phyloP scores from a whole-genome alignment of 2,888 invertebrate genomes.

The Megalurothrips usitatus region DNA sequence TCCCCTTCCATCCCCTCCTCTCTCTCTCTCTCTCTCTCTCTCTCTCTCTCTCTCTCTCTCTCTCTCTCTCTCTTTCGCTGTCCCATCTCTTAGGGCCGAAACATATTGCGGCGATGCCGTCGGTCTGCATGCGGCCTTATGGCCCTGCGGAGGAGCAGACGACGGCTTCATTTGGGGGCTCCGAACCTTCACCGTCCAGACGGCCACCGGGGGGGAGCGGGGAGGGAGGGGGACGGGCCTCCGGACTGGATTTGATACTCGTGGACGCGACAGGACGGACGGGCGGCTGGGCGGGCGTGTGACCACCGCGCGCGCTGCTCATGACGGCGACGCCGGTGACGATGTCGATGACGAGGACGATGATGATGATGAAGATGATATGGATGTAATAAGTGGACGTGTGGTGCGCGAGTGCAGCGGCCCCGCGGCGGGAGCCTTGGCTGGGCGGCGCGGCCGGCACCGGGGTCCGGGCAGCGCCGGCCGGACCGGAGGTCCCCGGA shows the following conservation, averaged over 20 bases:
- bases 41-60: too few relatives aligned
- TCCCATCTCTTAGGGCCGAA: neutral
- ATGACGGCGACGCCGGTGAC: neutral
- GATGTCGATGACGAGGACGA: neutral
- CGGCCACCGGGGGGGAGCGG: neutral
- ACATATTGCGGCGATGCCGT: slow-evolving; percentile 2
- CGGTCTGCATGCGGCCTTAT: neutral
- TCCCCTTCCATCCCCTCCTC: too few relatives aligned
- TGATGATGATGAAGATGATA: slow-evolving; percentile 16
- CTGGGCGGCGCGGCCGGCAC: neutral
- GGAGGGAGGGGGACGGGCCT: neutral
- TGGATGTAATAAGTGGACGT: neutral
- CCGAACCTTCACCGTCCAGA: neutral
- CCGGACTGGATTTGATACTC: slow-evolving; percentile 13
- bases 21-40: too few relatives aligned
- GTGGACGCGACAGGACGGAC: neutral
- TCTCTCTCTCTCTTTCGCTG: neutral
- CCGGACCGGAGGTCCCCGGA: neutral
- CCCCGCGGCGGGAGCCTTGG: neutral
- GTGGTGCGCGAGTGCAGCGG: neutral
- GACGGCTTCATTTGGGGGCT: slow-evolving; percentile 13
- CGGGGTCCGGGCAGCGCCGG: neutral
- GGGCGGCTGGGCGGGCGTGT: neutral
- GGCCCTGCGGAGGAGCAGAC: neutral
- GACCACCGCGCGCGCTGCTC: too few relatives aligned